phyloP scores from a whole-genome alignment of 1,140 invertebrate species.

The Solenopsis fugax region DNA sequence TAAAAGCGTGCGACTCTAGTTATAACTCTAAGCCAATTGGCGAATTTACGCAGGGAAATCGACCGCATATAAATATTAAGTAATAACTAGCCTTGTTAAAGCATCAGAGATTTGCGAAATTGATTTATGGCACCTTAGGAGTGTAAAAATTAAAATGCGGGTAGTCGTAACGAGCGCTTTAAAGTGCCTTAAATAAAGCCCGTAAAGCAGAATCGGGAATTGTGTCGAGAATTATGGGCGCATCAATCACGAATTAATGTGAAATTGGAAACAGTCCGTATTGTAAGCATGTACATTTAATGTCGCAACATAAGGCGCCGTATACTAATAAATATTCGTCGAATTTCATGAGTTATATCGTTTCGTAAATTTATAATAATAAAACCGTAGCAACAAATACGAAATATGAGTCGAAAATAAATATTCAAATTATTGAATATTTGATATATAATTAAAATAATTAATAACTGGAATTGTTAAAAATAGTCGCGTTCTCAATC shows the following conservation, averaged over 20 bases:
- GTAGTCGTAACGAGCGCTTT: conserved; percentile 22
- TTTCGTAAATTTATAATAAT: conserved; percentile 17
- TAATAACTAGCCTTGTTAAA: conserved; percentile 36
- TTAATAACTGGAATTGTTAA: conserved; percentile 1
- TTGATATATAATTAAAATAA: background rate
- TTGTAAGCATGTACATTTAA: conserved; percentile 21
- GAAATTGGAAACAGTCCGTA: conserved; percentile 24
- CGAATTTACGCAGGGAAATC: background rate
- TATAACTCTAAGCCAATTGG: background rate
- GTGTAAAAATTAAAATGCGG: conserved; percentile 44
- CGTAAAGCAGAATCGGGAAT: conserved; percentile 42
- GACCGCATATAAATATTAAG: conserved; percentile 27
- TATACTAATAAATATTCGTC: conserved; percentile 26
- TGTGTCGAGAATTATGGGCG: conserved; percentile 46
- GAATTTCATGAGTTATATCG: background rate
- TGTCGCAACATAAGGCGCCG: background rate
- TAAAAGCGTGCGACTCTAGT: background rate
- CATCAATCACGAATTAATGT: conserved; percentile 50
- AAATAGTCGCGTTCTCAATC: background rate
- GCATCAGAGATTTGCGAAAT: background rate
- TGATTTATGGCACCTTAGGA: conserved; percentile 47
- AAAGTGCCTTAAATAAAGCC: conserved; percentile 38
- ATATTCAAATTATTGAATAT: conserved; percentile 21
- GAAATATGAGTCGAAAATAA: background rate
- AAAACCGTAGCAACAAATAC: background rate